Base-by-base conservation (phyloP, 2,797 vertebrate genomes). In the Gila robusta region DNA sequence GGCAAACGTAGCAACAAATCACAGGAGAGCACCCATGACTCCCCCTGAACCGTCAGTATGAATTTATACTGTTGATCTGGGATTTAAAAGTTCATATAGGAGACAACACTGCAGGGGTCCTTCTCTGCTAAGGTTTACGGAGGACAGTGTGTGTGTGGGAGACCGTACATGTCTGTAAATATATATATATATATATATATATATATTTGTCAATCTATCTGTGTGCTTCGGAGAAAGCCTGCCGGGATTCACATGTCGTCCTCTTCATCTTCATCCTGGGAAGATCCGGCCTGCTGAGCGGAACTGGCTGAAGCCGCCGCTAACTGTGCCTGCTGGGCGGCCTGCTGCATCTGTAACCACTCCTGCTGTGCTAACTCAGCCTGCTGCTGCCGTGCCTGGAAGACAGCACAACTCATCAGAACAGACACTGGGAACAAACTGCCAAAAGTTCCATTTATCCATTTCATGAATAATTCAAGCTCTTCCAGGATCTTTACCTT, bases 281-380 rank as follows among this genome's bases (percentile, higher is more conserved):
- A 99, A 89, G 98, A 99, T 70, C 97, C 96, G 49, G 97, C 96
- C 92, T 99, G 98, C 90, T 98, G 97, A 89, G 97, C 95, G 28
- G 97, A 96, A 71, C 97, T 98, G 92, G 97, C 97, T 49, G 98
- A 98, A 52, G 98, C 97, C 12, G 98, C 97, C 37, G 97, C 98
- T 90, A 99, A 96, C 94, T 99, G 98, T 12, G 98, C 98, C 94
- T 99, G 98, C 79, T 99, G 98, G 78, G 98, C 98, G 0, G 98
- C 98, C 92, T 99, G 98, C 91, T 99, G 98, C 98, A 99, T 98
- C 94, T 99, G 98, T 94, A 99, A 93, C 98, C 98, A 99, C 90
- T 99, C 98, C 94, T 99, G 98, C 91, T 99, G 98, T 67, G 98
- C 98, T 35, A 99, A 94, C 92, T 99, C 98, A 28, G 98, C 98